A percentile compares a stretch with the other conserved stretches of the same genome.
These are phyloP conservation scores for Subanguina moxae DNA, from an alignment of 1,140 invertebrate species.

Conservation along the genomic window DNA sequence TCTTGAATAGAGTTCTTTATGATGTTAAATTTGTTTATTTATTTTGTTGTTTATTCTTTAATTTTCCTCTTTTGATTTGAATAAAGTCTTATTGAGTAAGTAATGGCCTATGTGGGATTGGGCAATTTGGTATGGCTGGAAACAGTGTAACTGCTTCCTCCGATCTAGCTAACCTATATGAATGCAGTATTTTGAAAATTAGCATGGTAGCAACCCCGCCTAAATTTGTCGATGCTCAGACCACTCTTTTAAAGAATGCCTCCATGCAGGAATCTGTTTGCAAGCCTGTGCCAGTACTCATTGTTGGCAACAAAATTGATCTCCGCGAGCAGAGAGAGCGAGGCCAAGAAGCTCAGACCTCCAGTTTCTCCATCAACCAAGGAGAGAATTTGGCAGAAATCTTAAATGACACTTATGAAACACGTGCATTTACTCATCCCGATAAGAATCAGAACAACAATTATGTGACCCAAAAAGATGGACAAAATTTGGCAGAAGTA, in stretches of 20 bases:
- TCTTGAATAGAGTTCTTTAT: too few relatives aligned
- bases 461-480: slow-evolving; percentile 44
- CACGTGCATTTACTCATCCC: background rate
- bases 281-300: slow-evolving; percentile 43
- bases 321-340: slow-evolving; percentile 9
- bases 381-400: background rate
- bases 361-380: background rate
- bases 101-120: too few relatives aligned
- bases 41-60: too few relatives aligned
- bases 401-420: background rate
- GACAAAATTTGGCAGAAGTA: slow-evolving; percentile 45
- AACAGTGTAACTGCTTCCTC: too few relatives aligned
- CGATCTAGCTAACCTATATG: too few relatives aligned
- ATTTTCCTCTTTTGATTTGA: too few relatives aligned
- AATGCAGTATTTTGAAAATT: too few relatives aligned
- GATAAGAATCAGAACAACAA: background rate
- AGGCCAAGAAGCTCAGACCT: background rate
- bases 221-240: too few relatives aligned
- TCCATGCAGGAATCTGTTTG: slow-evolving; percentile 40
- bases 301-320: slow-evolving; percentile 48
- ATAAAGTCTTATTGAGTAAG: too few relatives aligned
- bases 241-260: slow-evolving; percentile 4
- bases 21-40: too few relatives aligned
- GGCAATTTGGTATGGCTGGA: too few relatives aligned
- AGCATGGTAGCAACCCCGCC: too few relatives aligned